Evolutionary conservation across 1,140 invertebrate genomes (phyloP).

Genomic region (Phenacoccus solenopsis): DNA sequence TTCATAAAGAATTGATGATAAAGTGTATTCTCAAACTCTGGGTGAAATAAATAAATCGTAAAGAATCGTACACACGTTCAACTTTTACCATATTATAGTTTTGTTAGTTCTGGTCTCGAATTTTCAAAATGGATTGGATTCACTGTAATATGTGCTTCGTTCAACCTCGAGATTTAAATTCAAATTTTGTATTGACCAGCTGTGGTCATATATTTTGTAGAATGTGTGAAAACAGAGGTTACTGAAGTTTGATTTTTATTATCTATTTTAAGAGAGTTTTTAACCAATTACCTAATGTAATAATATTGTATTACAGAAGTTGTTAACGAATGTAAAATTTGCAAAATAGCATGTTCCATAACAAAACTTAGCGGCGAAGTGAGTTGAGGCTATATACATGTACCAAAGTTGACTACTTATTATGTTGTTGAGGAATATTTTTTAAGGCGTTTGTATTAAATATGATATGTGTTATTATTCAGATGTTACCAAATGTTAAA

Average conservation of each 20-base stretch:
- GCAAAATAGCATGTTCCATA: background rate
- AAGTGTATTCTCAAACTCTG: no score
- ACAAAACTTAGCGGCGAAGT: background rate
- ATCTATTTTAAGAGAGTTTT: background rate
- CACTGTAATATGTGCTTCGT: background rate
- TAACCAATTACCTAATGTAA: background rate
- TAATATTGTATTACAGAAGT: background rate
- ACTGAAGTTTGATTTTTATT: background rate
- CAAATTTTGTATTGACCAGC: background rate
- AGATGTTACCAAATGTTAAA: background rate
- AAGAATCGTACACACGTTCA: no score
- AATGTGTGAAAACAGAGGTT: background rate
- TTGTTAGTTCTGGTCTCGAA: no score
- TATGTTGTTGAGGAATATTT: background rate
- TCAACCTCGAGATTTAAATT: background rate
- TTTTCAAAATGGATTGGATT: slow-evolving; percentile 10
- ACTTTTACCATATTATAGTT: no score
- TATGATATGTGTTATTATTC: background rate
- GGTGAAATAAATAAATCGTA: no score
- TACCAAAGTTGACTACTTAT: background rate
- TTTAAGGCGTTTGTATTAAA: background rate
- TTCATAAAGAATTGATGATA: no score
- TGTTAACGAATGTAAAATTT: background rate
- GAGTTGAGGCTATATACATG: background rate
- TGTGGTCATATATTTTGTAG: slow-evolving; percentile 1